A percentile compares a stretch with the other conserved stretches of the same genome.
Evolutionary conservation across 1,140 invertebrate species (phyloP).

Genomic region (Drosophila teissieri): DNA sequence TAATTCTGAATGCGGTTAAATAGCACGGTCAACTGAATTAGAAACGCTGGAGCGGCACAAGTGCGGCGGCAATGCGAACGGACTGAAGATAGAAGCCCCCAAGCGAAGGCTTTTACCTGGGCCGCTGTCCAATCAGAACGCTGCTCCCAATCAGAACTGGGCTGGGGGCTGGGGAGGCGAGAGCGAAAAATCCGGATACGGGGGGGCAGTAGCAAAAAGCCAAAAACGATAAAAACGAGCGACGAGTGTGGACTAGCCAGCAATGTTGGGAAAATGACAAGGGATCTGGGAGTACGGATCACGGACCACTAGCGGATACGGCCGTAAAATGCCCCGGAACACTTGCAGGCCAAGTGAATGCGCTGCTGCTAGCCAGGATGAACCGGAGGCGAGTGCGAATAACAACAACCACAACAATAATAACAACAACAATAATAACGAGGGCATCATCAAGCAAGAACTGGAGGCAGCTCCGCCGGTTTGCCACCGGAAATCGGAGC

Average conservation of each 20-base stretch:
- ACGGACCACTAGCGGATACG: constrained; percentile 58
- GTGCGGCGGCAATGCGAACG: constrained; percentile 34
- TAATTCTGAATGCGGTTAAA: constrained; percentile 48
- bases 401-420: constrained; percentile 37
- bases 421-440: constrained; percentile 18
- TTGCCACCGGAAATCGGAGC: constrained; percentile 77
- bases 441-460: constrained; percentile 62
- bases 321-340: constrained; percentile 78
- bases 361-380: constrained; percentile 56
- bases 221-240: constrained; percentile 26
- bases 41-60: constrained; percentile 51
- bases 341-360: constrained; percentile 80
- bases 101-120: constrained; percentile 31
- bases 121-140: constrained; percentile 62
- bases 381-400: constrained; percentile 26
- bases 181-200: constrained; percentile 31
- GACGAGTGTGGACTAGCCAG: constrained; percentile 27
- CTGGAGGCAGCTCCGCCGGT: constrained; percentile 66
- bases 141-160: constrained; percentile 69
- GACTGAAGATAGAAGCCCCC: constrained; percentile 20
- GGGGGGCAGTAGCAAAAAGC: constrained; percentile 11
- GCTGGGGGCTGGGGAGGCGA: constrained; percentile 12
- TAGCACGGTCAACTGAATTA: constrained; percentile 47
- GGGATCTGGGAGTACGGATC: constrained; percentile 9
- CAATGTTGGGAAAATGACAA: constrained; percentile 53